Evolutionary conservation across 2,113 vertebrate species (phyloP).

Genomic region (Chloebia gouldiae): DNA sequence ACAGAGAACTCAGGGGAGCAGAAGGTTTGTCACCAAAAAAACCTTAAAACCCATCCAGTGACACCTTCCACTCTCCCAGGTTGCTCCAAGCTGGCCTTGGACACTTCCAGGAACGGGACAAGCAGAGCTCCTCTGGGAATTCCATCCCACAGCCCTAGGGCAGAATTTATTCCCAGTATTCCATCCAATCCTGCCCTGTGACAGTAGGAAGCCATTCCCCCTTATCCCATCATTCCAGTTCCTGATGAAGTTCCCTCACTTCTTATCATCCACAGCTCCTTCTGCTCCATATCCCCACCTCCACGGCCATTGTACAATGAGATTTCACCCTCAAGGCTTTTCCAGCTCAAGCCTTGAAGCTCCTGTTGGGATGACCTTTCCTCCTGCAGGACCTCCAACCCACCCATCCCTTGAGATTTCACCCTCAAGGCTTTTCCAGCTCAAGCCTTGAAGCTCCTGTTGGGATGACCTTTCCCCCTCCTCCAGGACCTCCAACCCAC

Average conservation of each 20-base stretch:
- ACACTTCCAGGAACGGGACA: not conserved
- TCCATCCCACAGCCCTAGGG: not conserved
- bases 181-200: not conserved
- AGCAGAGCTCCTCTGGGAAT: not conserved
- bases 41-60: not conserved
- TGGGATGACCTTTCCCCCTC: too few species aligned
- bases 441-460: too few species aligned
- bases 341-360: too few species aligned
- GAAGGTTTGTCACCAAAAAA: not conserved
- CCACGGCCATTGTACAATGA: rapidly evolving
- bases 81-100: not conserved
- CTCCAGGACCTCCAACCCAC: too few species aligned
- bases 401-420: too few species aligned
- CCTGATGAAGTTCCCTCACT: not conserved
- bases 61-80: not conserved
- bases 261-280: not conserved
- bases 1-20: not conserved
- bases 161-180: not conserved
- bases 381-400: not conserved
- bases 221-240: not conserved
- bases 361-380: not conserved
- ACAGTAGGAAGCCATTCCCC: not conserved
- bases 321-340: not conserved
- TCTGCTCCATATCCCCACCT: not conserved
- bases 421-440: too few species aligned